A percentile compares a stretch with the other conserved stretches of the same genome.
Evolutionary conservation across 1,140 invertebrate genomes (phyloP).

Genomic region (Trypoxylus dichotomus): DNA sequence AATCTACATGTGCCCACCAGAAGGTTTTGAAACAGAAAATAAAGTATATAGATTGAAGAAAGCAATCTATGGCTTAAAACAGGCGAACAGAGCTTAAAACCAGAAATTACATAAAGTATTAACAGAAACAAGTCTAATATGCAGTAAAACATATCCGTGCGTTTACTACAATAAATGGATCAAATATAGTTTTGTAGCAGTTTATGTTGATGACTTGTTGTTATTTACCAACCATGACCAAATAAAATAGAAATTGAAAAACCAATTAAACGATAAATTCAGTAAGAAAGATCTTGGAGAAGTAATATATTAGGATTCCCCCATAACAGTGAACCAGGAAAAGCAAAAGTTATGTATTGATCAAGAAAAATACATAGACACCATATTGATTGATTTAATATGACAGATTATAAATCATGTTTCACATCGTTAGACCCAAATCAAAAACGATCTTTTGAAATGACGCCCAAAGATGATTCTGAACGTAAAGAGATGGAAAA

Average conservation of each 20-base stretch:
- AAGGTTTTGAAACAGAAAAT: slow-evolving; percentile 25
- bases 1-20: slow-evolving; percentile 44
- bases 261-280: slow-evolving; percentile 39
- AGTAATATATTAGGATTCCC: slow-evolving; percentile 44
- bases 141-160: not conserved
- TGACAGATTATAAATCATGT: slow-evolving; percentile 49
- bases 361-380: slow-evolving; percentile 49
- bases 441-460: not conserved
- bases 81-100: slow-evolving; percentile 49
- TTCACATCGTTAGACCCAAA: slow-evolving; percentile 47
- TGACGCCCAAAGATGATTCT: not conserved
- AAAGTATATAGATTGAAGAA: slow-evolving; percentile 50
- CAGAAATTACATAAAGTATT: slow-evolving; percentile 30
- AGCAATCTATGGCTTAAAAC: slow-evolving; percentile 54
- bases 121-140: not conserved
- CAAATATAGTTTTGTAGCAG: slow-evolving; percentile 41
- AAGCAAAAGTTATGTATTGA: slow-evolving; percentile 42
- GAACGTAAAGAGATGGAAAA: slow-evolving; percentile 4
- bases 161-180: not conserved
- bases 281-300: slow-evolving; percentile 47
- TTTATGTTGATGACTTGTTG: slow-evolving; percentile 52
- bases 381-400: slow-evolving; percentile 49
- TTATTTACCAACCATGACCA: slow-evolving; percentile 44
- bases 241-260: slow-evolving; percentile 38
- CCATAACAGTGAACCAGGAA: slow-evolving; percentile 42